These are phyloP conservation scores for Stegostoma tigrinum DNA, from an alignment of 2,113 vertebrate species.

Conservation along the genomic window DNA sequence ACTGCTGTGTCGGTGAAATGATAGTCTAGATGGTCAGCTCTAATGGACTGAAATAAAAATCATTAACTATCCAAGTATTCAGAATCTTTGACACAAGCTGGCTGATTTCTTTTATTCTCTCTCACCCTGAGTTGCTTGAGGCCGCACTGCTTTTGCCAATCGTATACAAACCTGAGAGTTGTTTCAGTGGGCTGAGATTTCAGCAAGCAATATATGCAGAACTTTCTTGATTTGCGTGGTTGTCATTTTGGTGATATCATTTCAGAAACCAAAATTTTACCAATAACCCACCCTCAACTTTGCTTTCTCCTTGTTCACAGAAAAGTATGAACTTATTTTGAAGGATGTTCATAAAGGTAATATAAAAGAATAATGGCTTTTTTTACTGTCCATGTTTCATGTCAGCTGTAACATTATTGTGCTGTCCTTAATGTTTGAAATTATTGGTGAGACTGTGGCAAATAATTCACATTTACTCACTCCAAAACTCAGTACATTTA, in stretches of 20 bases:
- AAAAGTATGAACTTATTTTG: constrained; percentile 65
- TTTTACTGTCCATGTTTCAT: constrained; percentile 43
- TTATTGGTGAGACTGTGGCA: not conserved
- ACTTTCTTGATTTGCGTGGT: constrained; percentile 27
- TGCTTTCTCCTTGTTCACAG: constrained; percentile 49
- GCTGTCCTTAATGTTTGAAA: constrained; percentile 43
- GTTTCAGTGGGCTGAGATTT: constrained; percentile 20
- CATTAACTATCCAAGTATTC: not conserved
- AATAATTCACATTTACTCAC: constrained; percentile 44
- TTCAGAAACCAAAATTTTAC: constrained; percentile 19
- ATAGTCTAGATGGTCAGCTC: not conserved
- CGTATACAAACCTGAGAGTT: not conserved
- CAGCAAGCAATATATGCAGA: constrained; percentile 38
- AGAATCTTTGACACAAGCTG: not conserved
- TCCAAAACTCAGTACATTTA: constrained; percentile 72
- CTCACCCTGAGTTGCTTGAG: not conserved
- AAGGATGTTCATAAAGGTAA: constrained; percentile 60
- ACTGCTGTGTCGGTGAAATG: not conserved
- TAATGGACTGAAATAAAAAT: not conserved
- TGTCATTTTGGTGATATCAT: constrained; percentile 39
- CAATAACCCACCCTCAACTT: constrained; percentile 37
- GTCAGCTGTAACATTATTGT: constrained; percentile 46
- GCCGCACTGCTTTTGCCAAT: not conserved
- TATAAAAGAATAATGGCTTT: constrained; percentile 41
- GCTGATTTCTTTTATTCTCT: constrained; percentile 18